These are phyloP conservation scores for Corythoichthys haematopterus DNA, from an alignment of 2,113 vertebrate genomes.

Conservation along the genomic window DNA sequence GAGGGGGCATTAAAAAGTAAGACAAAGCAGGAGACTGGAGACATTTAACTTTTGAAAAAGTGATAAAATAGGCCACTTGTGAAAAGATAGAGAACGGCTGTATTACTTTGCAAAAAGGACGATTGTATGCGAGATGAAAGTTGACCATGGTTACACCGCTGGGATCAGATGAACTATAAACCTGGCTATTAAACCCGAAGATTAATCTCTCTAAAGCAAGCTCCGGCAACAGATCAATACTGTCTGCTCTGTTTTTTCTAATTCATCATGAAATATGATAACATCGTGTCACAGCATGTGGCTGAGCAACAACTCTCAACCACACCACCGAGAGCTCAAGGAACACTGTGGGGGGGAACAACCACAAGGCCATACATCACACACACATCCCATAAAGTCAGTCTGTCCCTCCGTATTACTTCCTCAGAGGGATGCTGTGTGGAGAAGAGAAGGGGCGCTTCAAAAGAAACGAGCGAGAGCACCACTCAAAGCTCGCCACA, in stretches of 20 bases:
- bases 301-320: not conserved
- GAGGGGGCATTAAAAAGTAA: not conserved
- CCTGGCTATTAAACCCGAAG: conserved; percentile 1
- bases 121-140: conserved; percentile 3
- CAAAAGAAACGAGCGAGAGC: conserved; percentile 27
- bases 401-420: conserved; percentile 23
- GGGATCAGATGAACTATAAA: conserved; percentile 14
- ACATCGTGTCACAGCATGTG: conserved; percentile 22
- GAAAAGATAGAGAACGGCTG: not conserved
- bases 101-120: not conserved
- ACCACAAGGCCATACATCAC: conserved; percentile 28
- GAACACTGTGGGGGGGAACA: conserved; percentile 15
- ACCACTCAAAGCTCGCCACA: conserved; percentile 19
- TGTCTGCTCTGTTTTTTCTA: conserved; percentile 5
- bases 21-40: conserved; percentile 1
- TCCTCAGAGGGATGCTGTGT: conserved; percentile 1
- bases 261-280: conserved; percentile 38
- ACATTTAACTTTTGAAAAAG: conserved; percentile 5
- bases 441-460: conserved; percentile 16
- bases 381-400: conserved; percentile 21
- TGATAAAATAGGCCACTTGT: not conserved
- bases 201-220: conserved; percentile 19
- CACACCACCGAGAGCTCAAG: conserved; percentile 1
- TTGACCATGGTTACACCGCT: not conserved
- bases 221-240: conserved; percentile 25